Evolutionary conservation across 2,797 vertebrate species (phyloP).

Genomic region (Pantherophis vulpinus): DNA sequence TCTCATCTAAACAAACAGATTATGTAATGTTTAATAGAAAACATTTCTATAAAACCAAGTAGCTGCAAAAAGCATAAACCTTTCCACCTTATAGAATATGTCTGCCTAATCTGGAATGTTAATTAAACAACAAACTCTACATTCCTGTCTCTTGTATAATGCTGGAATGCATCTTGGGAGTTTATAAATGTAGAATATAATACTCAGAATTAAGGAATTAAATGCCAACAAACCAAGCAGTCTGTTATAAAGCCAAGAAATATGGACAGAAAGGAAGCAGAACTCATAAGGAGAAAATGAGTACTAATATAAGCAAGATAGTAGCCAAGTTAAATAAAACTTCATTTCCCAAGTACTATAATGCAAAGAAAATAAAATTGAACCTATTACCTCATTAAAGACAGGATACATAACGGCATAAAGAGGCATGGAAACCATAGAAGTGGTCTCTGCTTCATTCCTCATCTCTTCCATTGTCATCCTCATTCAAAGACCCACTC

Average conservation of each 20-base stretch:
- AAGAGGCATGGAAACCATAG: conserved; percentile 90
- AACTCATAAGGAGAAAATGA: neutral
- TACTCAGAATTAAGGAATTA: conserved; percentile 3
- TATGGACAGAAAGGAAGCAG: neutral
- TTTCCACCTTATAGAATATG: neutral
- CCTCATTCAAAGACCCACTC: conserved; percentile 87
- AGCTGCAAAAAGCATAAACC: neutral
- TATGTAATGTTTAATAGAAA: neutral
- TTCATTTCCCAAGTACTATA: neutral
- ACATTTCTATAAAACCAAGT: neutral
- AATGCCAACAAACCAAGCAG: neutral
- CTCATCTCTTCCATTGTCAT: conserved; percentile 98
- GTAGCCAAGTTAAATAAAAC: neutral
- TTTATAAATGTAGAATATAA: neutral
- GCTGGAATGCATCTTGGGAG: neutral
- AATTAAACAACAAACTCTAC: neutral
- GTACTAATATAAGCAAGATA: neutral
- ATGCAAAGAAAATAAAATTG: conserved; percentile 2
- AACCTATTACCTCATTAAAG: conserved; percentile 83
- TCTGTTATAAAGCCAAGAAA: neutral
- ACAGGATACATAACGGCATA: conserved; percentile 94
- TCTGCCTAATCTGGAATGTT: neutral
- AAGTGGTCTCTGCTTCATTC: conserved; percentile 91
- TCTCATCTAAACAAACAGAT: neutral
- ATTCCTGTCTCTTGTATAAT: neutral